Percentiles rank a stretch among this genome's conserved stretches.
phyloP scores from a whole-genome alignment of 2,797 vertebrate genomes.

The Cossypha niveicapilla region DNA sequence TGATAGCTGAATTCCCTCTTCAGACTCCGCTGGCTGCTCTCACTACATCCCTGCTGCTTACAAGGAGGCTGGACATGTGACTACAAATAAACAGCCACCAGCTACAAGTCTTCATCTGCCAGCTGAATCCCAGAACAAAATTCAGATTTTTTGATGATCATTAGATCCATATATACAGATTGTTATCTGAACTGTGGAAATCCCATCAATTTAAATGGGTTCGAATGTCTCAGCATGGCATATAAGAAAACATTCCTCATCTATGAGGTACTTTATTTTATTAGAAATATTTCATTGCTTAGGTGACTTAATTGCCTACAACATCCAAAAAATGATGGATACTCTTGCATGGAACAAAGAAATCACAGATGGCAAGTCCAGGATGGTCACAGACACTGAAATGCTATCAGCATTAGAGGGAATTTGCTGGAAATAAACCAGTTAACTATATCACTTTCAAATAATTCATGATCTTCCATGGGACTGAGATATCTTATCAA shows the following conservation, averaged over 20 bases:
- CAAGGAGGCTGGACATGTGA: background rate
- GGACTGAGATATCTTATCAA: background rate
- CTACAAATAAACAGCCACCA: background rate
- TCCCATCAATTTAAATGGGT: background rate
- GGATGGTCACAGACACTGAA: background rate
- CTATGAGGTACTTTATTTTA: background rate
- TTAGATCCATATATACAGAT: background rate
- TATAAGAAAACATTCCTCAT: background rate
- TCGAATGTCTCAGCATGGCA: background rate
- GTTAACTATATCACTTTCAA: background rate
- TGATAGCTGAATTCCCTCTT: background rate
- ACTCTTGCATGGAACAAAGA: background rate
- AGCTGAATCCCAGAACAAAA: background rate
- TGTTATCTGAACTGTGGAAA: background rate
- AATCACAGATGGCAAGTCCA: background rate
- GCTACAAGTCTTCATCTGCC: background rate
- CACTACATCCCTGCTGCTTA: background rate
- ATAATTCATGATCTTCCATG: background rate
- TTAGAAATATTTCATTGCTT: background rate
- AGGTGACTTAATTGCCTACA: background rate
- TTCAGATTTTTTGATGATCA: background rate
- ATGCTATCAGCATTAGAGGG: background rate
- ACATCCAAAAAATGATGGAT: background rate
- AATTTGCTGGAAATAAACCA: background rate
- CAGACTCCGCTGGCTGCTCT: background rate